Evolutionary conservation across 2,888 invertebrate genomes (phyloP).

Genomic region (Lingula anatina): DNA sequence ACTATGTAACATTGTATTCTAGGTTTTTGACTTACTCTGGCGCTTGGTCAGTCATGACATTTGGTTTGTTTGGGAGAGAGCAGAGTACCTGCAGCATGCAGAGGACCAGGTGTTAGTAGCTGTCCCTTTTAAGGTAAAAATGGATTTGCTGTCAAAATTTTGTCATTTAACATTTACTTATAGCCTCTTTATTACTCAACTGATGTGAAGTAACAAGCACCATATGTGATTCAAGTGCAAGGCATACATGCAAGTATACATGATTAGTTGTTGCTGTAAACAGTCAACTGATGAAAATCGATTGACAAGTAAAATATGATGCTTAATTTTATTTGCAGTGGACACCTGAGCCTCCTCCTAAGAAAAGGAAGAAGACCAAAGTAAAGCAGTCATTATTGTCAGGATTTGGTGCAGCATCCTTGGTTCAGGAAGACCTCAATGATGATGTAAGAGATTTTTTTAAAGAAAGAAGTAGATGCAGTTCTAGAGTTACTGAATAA

Average conservation of each 20-base stretch:
- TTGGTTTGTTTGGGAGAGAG: constrained; percentile 50
- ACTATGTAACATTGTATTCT: too few species aligned
- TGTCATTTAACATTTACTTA: neutral
- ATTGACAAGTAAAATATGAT: too few species aligned
- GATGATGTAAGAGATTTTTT: constrained; percentile 12
- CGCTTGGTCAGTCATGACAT: constrained; percentile 47
- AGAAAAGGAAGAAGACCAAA: constrained; percentile 34
- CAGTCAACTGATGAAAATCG: too few species aligned
- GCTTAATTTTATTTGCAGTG: too few species aligned
- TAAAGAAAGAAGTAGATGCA: too few species aligned
- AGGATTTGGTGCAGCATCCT: constrained; percentile 37
- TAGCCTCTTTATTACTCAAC: neutral
- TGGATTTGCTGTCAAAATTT: neutral
- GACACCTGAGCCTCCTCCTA: constrained; percentile 44
- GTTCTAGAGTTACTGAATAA: too few species aligned
- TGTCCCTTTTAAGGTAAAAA: constrained; percentile 40
- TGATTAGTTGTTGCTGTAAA: too few species aligned
- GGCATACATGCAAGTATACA: too few species aligned
- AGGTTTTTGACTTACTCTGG: constrained; percentile 51
- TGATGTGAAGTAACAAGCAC: too few species aligned
- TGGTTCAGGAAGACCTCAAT: constrained; percentile 15
- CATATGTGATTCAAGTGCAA: too few species aligned
- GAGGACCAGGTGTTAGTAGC: constrained; percentile 40
- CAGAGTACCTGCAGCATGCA: constrained; percentile 44
- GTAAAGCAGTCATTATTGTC: constrained; percentile 39